These are phyloP conservation scores for Rhinolophus sinicus DNA, from an alignment of 2,113 vertebrate genomes.

Conservation along the genomic window DNA sequence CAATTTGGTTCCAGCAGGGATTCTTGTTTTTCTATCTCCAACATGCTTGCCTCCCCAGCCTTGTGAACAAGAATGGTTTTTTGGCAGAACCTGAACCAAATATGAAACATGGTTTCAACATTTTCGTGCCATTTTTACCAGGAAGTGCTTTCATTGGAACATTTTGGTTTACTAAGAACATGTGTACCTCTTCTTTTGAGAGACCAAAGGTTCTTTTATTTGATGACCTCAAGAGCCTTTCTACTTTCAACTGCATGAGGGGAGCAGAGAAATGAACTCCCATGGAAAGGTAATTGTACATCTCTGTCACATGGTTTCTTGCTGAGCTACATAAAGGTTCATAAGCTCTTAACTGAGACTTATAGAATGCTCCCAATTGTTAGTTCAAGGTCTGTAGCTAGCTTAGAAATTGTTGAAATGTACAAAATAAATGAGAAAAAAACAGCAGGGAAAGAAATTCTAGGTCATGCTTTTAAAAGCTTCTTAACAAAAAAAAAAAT, in stretches of 20 bases:
- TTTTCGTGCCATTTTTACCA: constrained; percentile 30
- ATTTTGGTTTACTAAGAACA: constrained; percentile 12
- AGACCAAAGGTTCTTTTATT: constrained; percentile 14
- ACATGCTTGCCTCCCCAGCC: neutral
- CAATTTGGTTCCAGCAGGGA: neutral
- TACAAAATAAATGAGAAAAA: constrained; percentile 53
- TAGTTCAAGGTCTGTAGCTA: constrained; percentile 38
- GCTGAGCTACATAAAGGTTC: constrained; percentile 58
- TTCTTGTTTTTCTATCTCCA: neutral
- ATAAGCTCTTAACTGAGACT: constrained; percentile 54
- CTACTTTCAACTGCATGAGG: neutral
- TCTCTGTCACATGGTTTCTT: constrained; percentile 18
- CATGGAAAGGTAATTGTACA: neutral
- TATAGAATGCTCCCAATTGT: constrained; percentile 48
- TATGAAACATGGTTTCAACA: neutral
- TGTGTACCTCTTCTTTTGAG: neutral
- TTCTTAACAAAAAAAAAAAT: neutral
- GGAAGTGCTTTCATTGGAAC: neutral
- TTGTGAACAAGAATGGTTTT: neutral
- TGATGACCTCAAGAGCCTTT: neutral
- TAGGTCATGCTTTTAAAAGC: constrained; percentile 54
- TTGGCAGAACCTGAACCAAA: neutral
- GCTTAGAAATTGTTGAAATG: constrained; percentile 60
- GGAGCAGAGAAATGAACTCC: neutral
- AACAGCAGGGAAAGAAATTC: constrained; percentile 56